phyloP scores from a whole-genome alignment of 23 tunicate genomes.

The Oikopleura dioica region DNA sequence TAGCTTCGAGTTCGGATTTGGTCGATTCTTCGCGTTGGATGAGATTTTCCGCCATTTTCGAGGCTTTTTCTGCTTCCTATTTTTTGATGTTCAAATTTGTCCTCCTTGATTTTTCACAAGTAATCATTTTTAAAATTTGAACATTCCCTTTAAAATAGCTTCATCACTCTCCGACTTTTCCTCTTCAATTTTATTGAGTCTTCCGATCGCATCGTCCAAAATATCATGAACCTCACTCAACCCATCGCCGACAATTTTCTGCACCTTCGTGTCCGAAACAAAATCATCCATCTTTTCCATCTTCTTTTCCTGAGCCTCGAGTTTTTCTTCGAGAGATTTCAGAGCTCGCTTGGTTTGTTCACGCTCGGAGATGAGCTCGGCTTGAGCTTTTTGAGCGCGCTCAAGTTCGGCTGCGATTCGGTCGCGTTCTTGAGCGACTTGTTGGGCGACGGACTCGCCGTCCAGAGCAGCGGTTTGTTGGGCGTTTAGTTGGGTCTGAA shows the following conservation, averaged over 20 bases:
- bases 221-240: not conserved
- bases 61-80: not conserved
- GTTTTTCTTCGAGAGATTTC: too few species aligned
- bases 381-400: not conserved
- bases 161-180: not conserved
- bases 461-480: not conserved
- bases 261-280: not conserved
- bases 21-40: not conserved
- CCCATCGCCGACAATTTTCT: not conserved
- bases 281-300: not conserved
- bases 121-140: too few species aligned
- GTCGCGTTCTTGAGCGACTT: not conserved
- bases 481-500: not conserved
- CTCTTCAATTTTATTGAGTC: not conserved
- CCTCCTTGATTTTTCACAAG: too few species aligned
- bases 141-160: not conserved
- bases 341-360: too few species aligned
- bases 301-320: not conserved
- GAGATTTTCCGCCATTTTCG: not conserved
- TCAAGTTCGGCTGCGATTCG: not conserved
- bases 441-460: not conserved
- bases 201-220: not conserved
- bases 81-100: too few species aligned
- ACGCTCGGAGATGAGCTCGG: not conserved
- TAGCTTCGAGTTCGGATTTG: not conserved